Evolutionary conservation across 2,888 invertebrate genomes (phyloP).

Genomic region (Lepidocyrtoides sp.): DNA sequence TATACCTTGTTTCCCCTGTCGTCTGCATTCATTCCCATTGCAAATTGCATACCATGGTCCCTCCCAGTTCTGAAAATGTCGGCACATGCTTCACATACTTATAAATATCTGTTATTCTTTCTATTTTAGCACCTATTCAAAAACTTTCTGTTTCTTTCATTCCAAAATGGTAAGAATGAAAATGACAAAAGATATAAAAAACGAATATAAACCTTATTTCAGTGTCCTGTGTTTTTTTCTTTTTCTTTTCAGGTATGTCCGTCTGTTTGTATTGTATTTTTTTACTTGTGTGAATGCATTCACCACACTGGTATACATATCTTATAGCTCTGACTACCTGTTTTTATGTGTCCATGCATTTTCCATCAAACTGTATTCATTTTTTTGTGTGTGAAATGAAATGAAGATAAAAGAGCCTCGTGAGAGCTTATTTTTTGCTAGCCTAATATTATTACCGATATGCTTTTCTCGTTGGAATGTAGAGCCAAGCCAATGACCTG

Average conservation of each 20-base stretch:
- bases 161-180: constrained; percentile 34
- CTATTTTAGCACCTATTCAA: not conserved
- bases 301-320: not conserved
- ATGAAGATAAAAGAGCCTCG: constrained; percentile 44
- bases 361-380: constrained; percentile 2
- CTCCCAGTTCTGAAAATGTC: not conserved
- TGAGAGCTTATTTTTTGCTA: constrained; percentile 39
- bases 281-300: no score
- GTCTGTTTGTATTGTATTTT: not conserved
- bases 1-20: constrained; percentile 8
- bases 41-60: not conserved
- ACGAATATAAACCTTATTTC: not conserved
- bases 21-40: not conserved
- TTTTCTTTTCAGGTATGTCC: not conserved
- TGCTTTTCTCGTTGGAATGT: not conserved
- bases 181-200: not conserved
- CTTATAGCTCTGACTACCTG: constrained; percentile 8
- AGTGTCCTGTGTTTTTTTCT: constrained; percentile 32
- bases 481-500: not conserved
- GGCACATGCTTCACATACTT: not conserved
- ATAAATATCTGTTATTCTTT: not conserved
- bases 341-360: constrained; percentile 11
- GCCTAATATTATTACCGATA: not conserved
- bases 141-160: constrained; percentile 41
- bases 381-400: constrained; percentile 31